Evolutionary conservation across 35 echinoderm and acorn worm species (phyloP).

Genomic region (Lytechinus pictus): DNA sequence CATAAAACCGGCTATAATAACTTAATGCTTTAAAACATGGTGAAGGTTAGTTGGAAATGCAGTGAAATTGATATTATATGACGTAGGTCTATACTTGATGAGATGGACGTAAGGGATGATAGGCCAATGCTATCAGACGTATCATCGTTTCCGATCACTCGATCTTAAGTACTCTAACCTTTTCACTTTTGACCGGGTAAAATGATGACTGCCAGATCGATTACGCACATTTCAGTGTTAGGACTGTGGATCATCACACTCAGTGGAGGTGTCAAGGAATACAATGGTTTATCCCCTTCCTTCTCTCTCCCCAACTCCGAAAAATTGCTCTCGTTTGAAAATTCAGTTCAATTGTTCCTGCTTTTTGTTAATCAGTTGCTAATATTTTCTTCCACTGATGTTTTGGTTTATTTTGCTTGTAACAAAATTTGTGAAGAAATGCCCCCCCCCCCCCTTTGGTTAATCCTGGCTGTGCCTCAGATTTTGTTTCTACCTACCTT

Average conservation of each 20-base stretch:
- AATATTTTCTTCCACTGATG: too few relatives aligned
- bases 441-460: too few relatives aligned
- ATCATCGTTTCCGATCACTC: neutral
- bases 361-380: too few relatives aligned
- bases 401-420: neutral
- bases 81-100: too few relatives aligned
- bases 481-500: neutral
- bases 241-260: neutral
- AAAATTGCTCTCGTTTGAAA: too few relatives aligned
- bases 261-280: neutral
- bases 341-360: too few relatives aligned
- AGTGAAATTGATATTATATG: too few relatives aligned
- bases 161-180: neutral
- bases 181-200: neutral
- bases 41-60: too few relatives aligned
- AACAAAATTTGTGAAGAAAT: neutral
- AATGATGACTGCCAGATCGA: neutral
- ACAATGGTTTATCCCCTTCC: neutral
- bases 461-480: too few relatives aligned
- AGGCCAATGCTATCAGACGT: neutral
- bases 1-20: too few relatives aligned
- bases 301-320: too few relatives aligned
- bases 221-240: neutral
- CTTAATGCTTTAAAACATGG: too few relatives aligned
- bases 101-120: neutral